Conservation (phyloP, 1,140 invertebrate species). For the Trachymyrmex septentrionalis region DNA sequence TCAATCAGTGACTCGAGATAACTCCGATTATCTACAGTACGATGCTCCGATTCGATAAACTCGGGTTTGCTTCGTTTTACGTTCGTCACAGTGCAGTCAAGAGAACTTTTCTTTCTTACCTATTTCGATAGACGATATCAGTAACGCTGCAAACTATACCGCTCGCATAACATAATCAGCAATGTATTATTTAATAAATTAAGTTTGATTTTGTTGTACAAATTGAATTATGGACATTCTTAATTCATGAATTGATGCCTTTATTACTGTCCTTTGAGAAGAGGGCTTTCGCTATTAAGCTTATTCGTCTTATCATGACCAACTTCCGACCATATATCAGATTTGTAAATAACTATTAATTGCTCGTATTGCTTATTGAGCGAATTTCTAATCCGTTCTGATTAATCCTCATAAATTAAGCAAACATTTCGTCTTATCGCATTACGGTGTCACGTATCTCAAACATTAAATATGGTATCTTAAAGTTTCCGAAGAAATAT, state of each 20-base stretch:
- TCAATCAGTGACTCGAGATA: conserved; percentile 17
- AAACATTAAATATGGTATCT: neutral
- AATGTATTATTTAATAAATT: conserved; percentile 16
- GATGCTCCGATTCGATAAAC: conserved; percentile 55
- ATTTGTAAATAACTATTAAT: neutral
- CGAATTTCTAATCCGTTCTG: conserved; percentile 14
- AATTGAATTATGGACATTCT: neutral
- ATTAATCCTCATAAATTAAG: neutral
- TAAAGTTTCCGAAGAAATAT: neutral
- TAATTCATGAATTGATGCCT: neutral
- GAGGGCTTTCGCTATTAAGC: too few species aligned
- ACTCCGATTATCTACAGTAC: neutral
- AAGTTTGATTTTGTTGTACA: conserved; percentile 21
- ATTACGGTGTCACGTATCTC: neutral
- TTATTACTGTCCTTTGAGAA: neutral
- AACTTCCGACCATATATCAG: conserved; percentile 27
- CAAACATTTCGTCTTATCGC: neutral
- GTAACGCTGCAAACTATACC: neutral
- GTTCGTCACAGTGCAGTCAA: neutral
- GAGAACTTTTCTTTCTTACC: conserved; percentile 32
- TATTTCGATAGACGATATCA: conserved; percentile 7
- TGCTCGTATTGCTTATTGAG: conserved; percentile 11
- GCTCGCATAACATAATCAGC: neutral
- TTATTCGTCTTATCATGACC: neutral
- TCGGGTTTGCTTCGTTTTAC: conserved; percentile 5